Base-by-base conservation (phyloP, 2,113 vertebrate species). In the Progne subis region DNA sequence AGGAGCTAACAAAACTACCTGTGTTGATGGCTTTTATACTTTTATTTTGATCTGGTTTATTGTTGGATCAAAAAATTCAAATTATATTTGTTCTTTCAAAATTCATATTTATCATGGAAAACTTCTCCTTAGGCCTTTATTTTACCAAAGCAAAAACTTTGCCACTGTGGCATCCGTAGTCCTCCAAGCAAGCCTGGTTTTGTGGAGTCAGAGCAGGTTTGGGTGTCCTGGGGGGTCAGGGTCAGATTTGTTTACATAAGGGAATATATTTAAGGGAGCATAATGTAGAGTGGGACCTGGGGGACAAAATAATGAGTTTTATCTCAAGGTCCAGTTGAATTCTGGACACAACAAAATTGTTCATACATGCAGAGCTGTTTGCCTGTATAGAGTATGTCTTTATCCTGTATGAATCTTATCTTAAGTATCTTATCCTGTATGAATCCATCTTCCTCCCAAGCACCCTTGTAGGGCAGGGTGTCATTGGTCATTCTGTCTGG, bases 111-210 rank as follows among this genome's bases (percentile, higher is more conserved):
- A 21, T 79, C 6, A 2, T 28, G 23, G 29, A 47, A 61, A 55
- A 43, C 2, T 34, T 85, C 17, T 43, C 14, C 29, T 60, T 53
- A 56, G 37, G 23, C 63, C 28, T 68, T 52, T 53, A 28, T 68
- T 83, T 71, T 50, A 28, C 47, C 43, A 39, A 25, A 92, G 43
- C n/a, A 69, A 46, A 60, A 29, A 4, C 19, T 12, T 72, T 69
- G 26, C 8, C 14, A 16, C 1, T 18, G 0, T 37, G 34, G 7
- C 2, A 12, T 32, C 20, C 0, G 2, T 10, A n/a, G 14, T 43
- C 24, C 15, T 63, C 6, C 25, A 41, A 44, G 43, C 52, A 47
- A 67, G 34, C 12, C 25, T 28, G 9, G 7, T 24, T 81, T 77
- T 74, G 29, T 31, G 46, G 16, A 46, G 37, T 49, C 67, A 52